Evolutionary conservation across 1,140 invertebrate species (phyloP).

Genomic region (Seison nebaliae): DNA sequence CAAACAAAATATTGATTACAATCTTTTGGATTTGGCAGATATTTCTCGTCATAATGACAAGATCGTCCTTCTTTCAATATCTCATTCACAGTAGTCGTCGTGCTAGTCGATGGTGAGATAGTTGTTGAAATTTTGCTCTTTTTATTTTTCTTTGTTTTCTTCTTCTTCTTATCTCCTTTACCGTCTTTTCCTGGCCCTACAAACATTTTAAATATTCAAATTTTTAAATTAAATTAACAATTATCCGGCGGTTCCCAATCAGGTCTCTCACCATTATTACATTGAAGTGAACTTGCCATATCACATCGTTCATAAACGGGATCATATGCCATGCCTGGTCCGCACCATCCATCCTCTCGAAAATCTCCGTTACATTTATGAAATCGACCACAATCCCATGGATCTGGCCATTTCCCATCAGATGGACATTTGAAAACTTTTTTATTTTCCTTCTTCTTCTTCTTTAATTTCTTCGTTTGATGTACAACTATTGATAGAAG

Average conservation of each 20-base stretch:
- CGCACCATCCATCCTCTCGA: conserved; percentile 7
- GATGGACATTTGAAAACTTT: conserved; percentile 7
- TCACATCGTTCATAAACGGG: conserved; percentile 11
- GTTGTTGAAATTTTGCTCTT: neutral
- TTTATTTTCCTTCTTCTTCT: no score
- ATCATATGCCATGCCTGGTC: conserved; percentile 11
- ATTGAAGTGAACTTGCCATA: conserved; percentile 2
- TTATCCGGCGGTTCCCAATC: conserved; percentile 12
- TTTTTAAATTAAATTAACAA: neutral
- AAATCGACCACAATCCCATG: conserved; percentile 7
- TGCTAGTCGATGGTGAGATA: neutral
- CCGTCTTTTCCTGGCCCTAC: conserved; percentile 5
- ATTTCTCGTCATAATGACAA: no score
- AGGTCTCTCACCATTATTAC: conserved; percentile 12
- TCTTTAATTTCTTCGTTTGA: no score
- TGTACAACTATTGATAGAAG: no score
- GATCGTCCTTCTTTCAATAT: neutral
- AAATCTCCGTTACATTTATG: conserved; percentile 2
- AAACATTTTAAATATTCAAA: neutral
- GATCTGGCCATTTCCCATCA: conserved; percentile 12
- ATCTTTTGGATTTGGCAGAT: no score
- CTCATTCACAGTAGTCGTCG: neutral
- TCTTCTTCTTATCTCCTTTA: conserved; percentile 1
- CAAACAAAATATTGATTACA: conserved; percentile 12
- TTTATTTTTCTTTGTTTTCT: conserved; percentile 1